Base-by-base conservation (phyloP, 2,888 invertebrate species). In the Archips crataeganus region DNA sequence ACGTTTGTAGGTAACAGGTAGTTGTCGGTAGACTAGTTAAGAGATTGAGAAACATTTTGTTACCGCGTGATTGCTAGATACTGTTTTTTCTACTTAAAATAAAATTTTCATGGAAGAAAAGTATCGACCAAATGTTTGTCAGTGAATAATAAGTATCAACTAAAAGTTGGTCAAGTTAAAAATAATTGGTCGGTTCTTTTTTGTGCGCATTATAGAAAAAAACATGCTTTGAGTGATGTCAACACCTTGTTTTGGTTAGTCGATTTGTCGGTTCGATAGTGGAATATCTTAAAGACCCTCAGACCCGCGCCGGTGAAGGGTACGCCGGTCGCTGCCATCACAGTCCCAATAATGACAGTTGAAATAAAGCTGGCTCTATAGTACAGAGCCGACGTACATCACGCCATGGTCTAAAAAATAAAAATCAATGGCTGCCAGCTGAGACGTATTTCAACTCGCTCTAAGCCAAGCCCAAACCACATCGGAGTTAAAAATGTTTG, bases 381-480 rank as follows among this genome's bases (percentile, higher is more conserved):
- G 23, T 23, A n/a, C n/a, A n/a, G n/a, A n/a, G 23, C 23, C 23
- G 23, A 23, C 5, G 1, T 39, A 39, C 45, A 47, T 45, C 71
- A 74, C 75, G 60, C 67, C 70, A 57, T 57, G 70, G 73, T 72
- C 70, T 77, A 71, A 71, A 68, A 71, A 75, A 76, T 9, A 23
- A 57, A 57, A 57, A 70, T 70, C 75, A 73, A 75, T 75, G 74
- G 51, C 51, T 51, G 63, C 67, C 67, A 65, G 42, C 51, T 63
- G 23, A 36, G 72, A 73, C 68, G 63, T 64, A 69, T 68, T 73
- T 69, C 73, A 59, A 49, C 63, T 13, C n/a, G 51, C 32, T 47
- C n/a, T 47, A 78, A 76, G 81, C 76, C 77, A 78, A 83, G 80
- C 78, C 76, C 77, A 83, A 81, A 79, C 78, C 82, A 82, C 81